phyloP scores from a whole-genome alignment of 2,113 vertebrate genomes.

The Solea solea region DNA sequence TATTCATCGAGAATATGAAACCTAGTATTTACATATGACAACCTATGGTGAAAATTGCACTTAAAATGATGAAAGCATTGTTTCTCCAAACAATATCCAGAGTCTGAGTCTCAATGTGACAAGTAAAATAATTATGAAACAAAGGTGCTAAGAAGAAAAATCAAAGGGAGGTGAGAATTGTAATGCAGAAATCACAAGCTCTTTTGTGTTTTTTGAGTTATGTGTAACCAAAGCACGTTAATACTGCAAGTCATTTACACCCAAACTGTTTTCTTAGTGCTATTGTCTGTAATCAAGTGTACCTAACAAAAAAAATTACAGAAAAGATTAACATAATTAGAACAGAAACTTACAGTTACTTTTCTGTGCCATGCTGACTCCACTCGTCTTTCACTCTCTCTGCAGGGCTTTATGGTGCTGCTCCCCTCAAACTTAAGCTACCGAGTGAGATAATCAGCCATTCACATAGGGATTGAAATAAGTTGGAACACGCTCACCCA shows the following conservation, averaged over 20 bases:
- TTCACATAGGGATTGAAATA: slow-evolving; percentile 64
- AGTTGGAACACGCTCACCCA: slow-evolving; percentile 60
- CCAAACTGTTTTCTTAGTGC: slow-evolving; percentile 27
- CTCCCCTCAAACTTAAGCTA: slow-evolving; percentile 51
- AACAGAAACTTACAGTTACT: slow-evolving; percentile 68
- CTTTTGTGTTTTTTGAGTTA: slow-evolving; percentile 6
- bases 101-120: background rate
- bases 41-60: slow-evolving; percentile 29
- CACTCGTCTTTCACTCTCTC: slow-evolving; percentile 31
- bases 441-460: slow-evolving; percentile 67
- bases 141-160: slow-evolving; percentile 32
- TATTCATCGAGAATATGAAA: slow-evolving; percentile 17
- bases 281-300: slow-evolving; percentile 25
- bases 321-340: slow-evolving; percentile 18
- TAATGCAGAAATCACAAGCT: slow-evolving; percentile 33
- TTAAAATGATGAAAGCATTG: slow-evolving; percentile 29
- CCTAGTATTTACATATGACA: background rate
- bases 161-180: slow-evolving; percentile 32
- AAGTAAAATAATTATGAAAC: slow-evolving; percentile 24
- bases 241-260: slow-evolving; percentile 20
- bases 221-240: slow-evolving; percentile 12
- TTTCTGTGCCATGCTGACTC: slow-evolving; percentile 71
- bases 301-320: background rate
- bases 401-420: slow-evolving; percentile 42
- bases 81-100: slow-evolving; percentile 21